Conservation (phyloP, 2,113 vertebrate species). For the Tringa solitaria region DNA sequence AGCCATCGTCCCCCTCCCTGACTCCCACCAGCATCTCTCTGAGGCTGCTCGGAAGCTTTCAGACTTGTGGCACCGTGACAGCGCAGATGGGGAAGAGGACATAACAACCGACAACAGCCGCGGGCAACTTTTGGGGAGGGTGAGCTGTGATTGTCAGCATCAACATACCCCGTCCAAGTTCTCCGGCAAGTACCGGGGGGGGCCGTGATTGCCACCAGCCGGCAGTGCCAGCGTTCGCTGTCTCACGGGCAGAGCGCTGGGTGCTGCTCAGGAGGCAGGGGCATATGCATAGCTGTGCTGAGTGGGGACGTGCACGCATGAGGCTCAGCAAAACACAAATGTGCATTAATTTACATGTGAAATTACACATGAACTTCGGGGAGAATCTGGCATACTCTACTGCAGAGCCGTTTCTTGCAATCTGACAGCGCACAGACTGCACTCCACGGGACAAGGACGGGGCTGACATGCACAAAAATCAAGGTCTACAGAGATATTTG, state of each 20-base stretch:
- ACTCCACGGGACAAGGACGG: not conserved
- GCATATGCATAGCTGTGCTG: not conserved
- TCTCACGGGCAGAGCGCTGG: not conserved
- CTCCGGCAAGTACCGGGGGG: rapidly evolving
- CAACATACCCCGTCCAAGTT: not conserved
- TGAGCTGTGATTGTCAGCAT: not conserved
- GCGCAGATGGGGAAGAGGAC: not conserved
- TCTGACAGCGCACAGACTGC: not conserved
- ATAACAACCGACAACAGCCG: not conserved
- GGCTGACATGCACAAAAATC: not conserved
- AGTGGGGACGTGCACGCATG: rapidly evolving
- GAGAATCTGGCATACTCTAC: not conserved
- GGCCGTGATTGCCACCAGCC: not conserved
- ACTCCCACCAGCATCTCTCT: not conserved
- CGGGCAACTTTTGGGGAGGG: not conserved
- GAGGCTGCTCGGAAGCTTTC: not conserved
- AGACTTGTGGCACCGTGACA: not conserved
- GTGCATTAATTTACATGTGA: conserved; percentile 26
- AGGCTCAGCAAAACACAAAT: not conserved
- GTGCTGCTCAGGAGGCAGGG: not conserved
- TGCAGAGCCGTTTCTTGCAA: not conserved
- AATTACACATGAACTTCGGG: not conserved
- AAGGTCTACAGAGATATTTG: not conserved
- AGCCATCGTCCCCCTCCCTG: not conserved
- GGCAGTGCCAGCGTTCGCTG: not conserved